Evolutionary conservation across 35 echinoderm and acorn worm species (phyloP).

Genomic region (Stichopus chloronotus): DNA sequence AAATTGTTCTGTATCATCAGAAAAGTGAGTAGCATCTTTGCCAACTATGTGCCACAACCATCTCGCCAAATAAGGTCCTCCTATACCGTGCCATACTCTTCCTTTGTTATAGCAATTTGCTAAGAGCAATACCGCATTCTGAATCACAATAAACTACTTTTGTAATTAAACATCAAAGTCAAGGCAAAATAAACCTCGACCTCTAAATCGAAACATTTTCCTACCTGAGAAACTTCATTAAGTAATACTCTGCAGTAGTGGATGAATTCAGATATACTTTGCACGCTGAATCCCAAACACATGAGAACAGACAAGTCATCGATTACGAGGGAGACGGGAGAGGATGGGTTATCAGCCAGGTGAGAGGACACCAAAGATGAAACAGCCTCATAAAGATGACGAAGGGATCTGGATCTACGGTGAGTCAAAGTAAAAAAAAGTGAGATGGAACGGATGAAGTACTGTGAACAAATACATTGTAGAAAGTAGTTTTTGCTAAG

Average conservation of each 20-base stretch:
- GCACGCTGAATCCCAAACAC: background rate
- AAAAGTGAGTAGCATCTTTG: too few species aligned
- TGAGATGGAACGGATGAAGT: background rate
- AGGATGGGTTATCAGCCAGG: background rate
- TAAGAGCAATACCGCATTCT: too few species aligned
- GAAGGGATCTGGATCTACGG: constrained; percentile 3
- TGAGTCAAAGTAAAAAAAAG: background rate
- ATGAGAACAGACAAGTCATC: constrained; percentile 41
- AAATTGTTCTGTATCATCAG: too few species aligned
- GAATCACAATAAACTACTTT: too few species aligned
- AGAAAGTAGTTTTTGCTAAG: background rate
- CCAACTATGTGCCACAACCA: too few species aligned
- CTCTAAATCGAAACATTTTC: too few species aligned
- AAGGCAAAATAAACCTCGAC: too few species aligned
- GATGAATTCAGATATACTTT: constrained; percentile 32
- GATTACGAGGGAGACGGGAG: constrained; percentile 21
- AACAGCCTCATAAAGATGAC: constrained; percentile 14
- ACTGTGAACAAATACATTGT: background rate
- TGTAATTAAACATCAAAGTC: too few species aligned
- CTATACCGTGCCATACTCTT: too few species aligned
- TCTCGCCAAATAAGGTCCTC: too few species aligned
- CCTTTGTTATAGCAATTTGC: too few species aligned
- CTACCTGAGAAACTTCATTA: constrained; percentile 21
- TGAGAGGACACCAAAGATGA: background rate
- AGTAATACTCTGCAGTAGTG: constrained; percentile 27